Base-by-base conservation (phyloP, 2,888 invertebrate genomes). In the Xestia ashworthii region DNA sequence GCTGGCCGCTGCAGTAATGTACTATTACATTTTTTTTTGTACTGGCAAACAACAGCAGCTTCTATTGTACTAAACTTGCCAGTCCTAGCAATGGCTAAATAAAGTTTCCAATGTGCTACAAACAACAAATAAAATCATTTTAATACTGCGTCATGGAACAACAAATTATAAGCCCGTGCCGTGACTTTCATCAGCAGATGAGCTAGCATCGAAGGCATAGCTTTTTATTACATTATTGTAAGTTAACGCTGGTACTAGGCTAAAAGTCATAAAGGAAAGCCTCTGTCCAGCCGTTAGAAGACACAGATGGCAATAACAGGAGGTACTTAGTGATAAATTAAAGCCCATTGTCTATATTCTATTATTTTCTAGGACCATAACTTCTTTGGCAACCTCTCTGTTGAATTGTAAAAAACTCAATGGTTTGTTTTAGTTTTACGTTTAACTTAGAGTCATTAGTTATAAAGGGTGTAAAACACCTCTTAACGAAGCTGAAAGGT, bases 301-400 rank as follows among this genome's bases (percentile, higher is more conserved):
- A 72, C 32, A 55, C 48, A 79, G 41, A n/a, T 50, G 32, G 48
- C 55, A 72, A 50, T 79, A 55, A 64, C 25, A 72, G 38, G 19
- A 25, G 32, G 5, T 55, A 55, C n/a, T 32, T 41, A 48, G 41
- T 48, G 38, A 55, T 64, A 71, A 64, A 41, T 64, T 64, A 71
- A 1, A 32, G 14, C 48, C 41, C n/a, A n/a, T 22, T 46, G 53
- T 50, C 32, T 75, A 64, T 19, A 16, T 53, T 25, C 9, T 70
- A 64, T 70, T 62, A 62, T 71, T 77, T 53, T 38, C n/a, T 53
- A 32, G 11, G 38, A 22, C 4, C 32, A 5, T 19, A 46, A 19
- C 12, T 53, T 46, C 38, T 53, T 5, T n/a, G 12, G 2, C 14
- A 14, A 50, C 32, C 14, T 74, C 2, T 64, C n/a, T 19, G 46